A percentile compares a stretch with the other conserved stretches of the same genome.
These are phyloP conservation scores for Heteromormyrus szaboi DNA, from an alignment of 2,797 vertebrate genomes.

Conservation along the genomic window DNA sequence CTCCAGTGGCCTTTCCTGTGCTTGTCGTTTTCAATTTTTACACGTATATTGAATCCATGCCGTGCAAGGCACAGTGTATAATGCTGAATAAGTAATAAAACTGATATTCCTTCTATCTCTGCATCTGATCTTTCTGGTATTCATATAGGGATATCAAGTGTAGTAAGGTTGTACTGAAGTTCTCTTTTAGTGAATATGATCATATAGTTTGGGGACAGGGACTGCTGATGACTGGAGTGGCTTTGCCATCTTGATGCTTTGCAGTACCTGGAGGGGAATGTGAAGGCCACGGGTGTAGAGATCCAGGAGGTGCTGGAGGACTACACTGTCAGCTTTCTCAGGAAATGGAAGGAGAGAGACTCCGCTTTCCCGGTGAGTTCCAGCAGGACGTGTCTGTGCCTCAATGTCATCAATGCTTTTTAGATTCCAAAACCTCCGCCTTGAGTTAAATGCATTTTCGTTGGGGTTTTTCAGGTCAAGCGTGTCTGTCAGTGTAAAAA, in stretches of 20 bases:
- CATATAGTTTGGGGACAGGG: background rate
- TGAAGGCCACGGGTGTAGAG: constrained; percentile 53
- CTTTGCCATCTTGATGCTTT: background rate
- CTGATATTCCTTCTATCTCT: background rate
- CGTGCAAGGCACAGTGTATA: background rate
- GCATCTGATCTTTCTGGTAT: background rate
- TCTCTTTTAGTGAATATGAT: background rate
- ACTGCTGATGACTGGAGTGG: background rate
- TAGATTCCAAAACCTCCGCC: background rate
- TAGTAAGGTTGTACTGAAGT: background rate
- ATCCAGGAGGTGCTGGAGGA: constrained; percentile 63
- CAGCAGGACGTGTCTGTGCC: background rate
- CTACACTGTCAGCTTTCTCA: constrained; percentile 52
- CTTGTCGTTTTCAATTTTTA: background rate
- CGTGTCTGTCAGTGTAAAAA: constrained; percentile 77
- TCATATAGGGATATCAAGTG: background rate
- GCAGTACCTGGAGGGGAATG: constrained; percentile 67
- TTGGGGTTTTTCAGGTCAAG: constrained; percentile 67
- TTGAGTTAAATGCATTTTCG: background rate
- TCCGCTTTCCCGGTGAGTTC: constrained; percentile 57
- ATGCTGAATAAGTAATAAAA: background rate
- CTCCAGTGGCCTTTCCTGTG: background rate
- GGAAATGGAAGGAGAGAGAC: constrained; percentile 21
- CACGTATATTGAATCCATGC: background rate
- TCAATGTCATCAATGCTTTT: background rate